Base-by-base conservation (phyloP, 2,888 invertebrate species). In the Margaritifera margaritifera region DNA sequence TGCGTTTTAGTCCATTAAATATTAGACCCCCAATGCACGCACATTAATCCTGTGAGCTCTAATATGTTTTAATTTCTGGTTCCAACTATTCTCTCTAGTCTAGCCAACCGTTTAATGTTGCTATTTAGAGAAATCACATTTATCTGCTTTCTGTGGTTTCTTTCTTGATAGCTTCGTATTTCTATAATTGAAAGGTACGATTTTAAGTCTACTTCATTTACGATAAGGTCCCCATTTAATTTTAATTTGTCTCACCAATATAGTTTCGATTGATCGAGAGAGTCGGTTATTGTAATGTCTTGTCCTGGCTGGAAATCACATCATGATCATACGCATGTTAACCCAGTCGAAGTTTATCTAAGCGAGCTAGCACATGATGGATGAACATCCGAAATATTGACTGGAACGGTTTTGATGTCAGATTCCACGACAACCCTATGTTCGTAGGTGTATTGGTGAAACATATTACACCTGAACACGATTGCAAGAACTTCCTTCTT, bases 401-500 rank as follows among this genome's bases (percentile, higher is more conserved):
- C n/a, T n/a, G n/a, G n/a, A n/a, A n/a, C n/a, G n/a, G n/a, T n/a
- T 58, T 67, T 69, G 50, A 68, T 70, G 54, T 74, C 74, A 51
- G 64, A 63, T 64, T 74, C 70, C 6, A 73, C 68, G 3, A 24
- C 19, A 8, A 73, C 56, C 42, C 66, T 53, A 31, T 65, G n/a
- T 19, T 68, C 70, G 54, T 62, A 68, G 19, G 68, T 52, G 53
- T 68, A 74, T 20, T 74, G 42, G 50, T 74, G 74, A 42, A 74
- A 70, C n/a, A 53, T 70, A 11, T 27, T 56, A 60, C 69, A 68
- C n/a, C 60, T 68, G 64, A 65, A 72, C 2, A 60, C 56, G 20
- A 75, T 71, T 19, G 70, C 72, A 15, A 75, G 51, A 1, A 68
- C 58, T 57, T 75, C 71, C 64, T 72, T 75, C 58, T 75, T 71